A percentile compares a stretch with the other conserved stretches of the same genome.
These are phyloP conservation scores for Himalopsyche phryganea DNA, from an alignment of 1,140 invertebrate genomes.

Conservation along the genomic window DNA sequence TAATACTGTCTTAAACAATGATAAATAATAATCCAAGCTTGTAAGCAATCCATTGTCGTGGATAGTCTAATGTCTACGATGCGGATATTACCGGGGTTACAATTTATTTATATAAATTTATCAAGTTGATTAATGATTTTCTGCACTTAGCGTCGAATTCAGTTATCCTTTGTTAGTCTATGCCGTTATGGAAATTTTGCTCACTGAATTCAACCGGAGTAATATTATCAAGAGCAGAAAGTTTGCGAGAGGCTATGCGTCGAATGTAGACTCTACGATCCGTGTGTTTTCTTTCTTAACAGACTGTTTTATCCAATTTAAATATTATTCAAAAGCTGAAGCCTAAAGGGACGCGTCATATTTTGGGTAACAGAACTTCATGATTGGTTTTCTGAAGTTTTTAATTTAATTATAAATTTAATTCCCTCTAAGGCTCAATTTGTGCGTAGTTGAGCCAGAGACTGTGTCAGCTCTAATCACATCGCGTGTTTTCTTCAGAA, in stretches of 20 bases:
- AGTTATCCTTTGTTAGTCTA: background rate
- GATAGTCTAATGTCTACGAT: background rate
- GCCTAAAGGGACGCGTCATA: slow-evolving; percentile 5
- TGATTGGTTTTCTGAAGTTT: slow-evolving; percentile 23
- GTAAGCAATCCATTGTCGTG: too few relatives aligned
- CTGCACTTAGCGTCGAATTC: slow-evolving; percentile 25
- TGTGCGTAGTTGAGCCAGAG: too few relatives aligned
- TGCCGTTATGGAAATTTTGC: too few relatives aligned
- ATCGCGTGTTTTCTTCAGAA: too few relatives aligned
- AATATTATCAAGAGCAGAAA: background rate
- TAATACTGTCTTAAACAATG: too few relatives aligned
- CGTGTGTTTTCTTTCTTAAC: background rate
- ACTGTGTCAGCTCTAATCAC: too few relatives aligned
- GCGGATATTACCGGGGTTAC: background rate
- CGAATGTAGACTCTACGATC: background rate
- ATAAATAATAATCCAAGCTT: too few relatives aligned
- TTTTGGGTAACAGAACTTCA: slow-evolving; percentile 14
- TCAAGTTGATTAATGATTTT: slow-evolving; percentile 31
- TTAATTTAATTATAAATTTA: slow-evolving; percentile 23
- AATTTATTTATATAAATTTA: slow-evolving; percentile 33
- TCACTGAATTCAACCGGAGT: background rate
- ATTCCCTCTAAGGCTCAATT: slow-evolving; percentile 1
- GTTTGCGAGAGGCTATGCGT: background rate
- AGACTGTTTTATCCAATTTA: background rate
- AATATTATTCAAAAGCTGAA: slow-evolving; percentile 12